phyloP scores from a whole-genome alignment of 2,113 vertebrate species.

The Sarotherodon lohbergeri region DNA sequence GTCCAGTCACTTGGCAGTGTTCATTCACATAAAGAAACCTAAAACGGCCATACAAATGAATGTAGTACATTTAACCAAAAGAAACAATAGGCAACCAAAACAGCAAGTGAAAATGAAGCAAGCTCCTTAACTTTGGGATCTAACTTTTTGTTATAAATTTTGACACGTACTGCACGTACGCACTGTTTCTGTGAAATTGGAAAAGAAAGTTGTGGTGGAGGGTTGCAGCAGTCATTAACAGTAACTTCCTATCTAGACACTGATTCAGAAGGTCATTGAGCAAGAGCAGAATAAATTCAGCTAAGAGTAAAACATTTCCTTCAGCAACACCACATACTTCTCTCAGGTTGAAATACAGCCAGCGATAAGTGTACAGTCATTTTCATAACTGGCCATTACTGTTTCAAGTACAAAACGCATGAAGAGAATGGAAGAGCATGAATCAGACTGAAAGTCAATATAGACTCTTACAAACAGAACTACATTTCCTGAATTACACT shows the following conservation, averaged over 20 bases:
- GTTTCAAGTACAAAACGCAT: background rate
- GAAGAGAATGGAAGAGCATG: background rate
- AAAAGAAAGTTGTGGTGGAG: background rate
- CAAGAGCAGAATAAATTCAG: background rate
- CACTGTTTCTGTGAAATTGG: background rate
- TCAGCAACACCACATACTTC: background rate
- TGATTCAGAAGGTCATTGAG: background rate
- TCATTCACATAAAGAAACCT: background rate
- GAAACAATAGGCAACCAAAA: background rate
- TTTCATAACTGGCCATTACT: background rate
- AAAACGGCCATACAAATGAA: rapidly evolving
- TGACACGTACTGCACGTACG: background rate
- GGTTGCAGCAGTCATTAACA: background rate
- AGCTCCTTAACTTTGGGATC: background rate
- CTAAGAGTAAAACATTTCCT: background rate
- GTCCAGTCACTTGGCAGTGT: background rate
- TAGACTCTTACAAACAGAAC: background rate
- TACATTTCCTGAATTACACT: background rate
- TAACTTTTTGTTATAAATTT: background rate
- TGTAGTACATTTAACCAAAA: background rate
- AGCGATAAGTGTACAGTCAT: background rate
- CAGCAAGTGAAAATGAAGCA: background rate
- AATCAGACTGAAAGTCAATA: background rate
- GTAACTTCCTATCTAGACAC: background rate
- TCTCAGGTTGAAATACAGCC: background rate